phyloP scores from a whole-genome alignment of 2,888 invertebrate genomes.

The Syritta pipiens region DNA sequence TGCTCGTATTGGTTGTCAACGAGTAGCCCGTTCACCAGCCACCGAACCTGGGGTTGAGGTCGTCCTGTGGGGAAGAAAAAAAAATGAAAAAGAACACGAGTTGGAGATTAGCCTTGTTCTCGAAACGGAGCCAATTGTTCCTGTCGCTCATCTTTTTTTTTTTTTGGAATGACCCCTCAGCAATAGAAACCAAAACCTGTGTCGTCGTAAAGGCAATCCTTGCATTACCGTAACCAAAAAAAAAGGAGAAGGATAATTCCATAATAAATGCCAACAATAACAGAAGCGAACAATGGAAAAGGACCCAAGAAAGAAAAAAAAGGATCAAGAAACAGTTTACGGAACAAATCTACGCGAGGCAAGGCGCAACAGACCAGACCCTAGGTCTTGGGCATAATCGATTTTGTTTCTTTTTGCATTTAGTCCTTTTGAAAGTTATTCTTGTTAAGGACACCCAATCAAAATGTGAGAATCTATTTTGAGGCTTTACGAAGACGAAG shows the following conservation, averaged over 20 bases:
- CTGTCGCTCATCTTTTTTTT: constrained; percentile 11
- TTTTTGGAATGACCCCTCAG: constrained; percentile 29
- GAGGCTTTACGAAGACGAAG: no score
- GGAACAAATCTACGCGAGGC: no score
- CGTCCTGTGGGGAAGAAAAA: no score
- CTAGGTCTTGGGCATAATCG: no score
- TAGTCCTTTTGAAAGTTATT: no score
- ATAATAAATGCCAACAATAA: constrained; percentile 58
- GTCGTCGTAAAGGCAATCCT: constrained; percentile 32
- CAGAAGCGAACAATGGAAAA: constrained; percentile 27
- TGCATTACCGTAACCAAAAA: constrained; percentile 56
- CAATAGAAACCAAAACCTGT: constrained; percentile 41
- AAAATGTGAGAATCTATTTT: no score
- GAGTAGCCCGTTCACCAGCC: constrained; percentile 89
- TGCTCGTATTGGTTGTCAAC: constrained; percentile 91
- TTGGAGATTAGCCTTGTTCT: constrained; percentile 19
- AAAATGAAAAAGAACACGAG: constrained; percentile 56
- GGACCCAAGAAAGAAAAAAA: constrained; percentile 5
- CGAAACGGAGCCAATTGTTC: no score
- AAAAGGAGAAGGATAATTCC: constrained; percentile 36
- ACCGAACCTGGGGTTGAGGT: constrained; percentile 89
- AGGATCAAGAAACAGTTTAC: constrained; percentile 18
- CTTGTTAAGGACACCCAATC: no score
- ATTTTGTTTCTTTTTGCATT: no score
- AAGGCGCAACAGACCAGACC: no score